Conservation (phyloP, 64 coral and sea anemone species). For the Platygyra sinensis region DNA sequence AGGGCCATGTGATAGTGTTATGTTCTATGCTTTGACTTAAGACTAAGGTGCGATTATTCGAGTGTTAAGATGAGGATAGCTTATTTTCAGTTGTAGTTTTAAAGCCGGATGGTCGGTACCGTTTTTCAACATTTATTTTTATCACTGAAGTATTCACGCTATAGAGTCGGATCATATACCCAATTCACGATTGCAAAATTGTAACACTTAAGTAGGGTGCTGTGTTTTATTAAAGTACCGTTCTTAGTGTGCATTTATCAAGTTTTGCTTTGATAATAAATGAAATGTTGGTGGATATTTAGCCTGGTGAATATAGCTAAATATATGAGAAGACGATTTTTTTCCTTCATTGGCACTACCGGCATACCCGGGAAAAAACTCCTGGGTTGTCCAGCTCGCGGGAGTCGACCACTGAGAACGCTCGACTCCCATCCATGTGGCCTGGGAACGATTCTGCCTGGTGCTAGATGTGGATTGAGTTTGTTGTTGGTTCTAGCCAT, state of each 20-base stretch:
- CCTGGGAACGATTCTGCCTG: too few relatives aligned
- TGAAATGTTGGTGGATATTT: neutral
- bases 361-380: too few relatives aligned
- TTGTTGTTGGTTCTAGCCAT: too few relatives aligned
- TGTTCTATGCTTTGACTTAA: too few relatives aligned
- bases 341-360: neutral
- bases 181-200: neutral
- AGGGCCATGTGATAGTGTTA: neutral
- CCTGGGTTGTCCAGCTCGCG: too few relatives aligned
- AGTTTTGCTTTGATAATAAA: neutral
- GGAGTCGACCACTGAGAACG: too few relatives aligned
- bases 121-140: neutral
- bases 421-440: too few relatives aligned
- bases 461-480: too few relatives aligned
- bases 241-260: neutral
- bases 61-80: too few relatives aligned
- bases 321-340: neutral
- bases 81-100: too few relatives aligned
- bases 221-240: neutral
- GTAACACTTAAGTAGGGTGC: neutral
- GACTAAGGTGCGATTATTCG: too few relatives aligned
- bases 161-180: neutral
- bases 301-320: neutral
- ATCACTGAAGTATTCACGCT: neutral
- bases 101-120: neutral